These are phyloP conservation scores for Poeciliopsis occidentalis DNA, from an alignment of 2,113 vertebrate genomes.

Conservation along the genomic window DNA sequence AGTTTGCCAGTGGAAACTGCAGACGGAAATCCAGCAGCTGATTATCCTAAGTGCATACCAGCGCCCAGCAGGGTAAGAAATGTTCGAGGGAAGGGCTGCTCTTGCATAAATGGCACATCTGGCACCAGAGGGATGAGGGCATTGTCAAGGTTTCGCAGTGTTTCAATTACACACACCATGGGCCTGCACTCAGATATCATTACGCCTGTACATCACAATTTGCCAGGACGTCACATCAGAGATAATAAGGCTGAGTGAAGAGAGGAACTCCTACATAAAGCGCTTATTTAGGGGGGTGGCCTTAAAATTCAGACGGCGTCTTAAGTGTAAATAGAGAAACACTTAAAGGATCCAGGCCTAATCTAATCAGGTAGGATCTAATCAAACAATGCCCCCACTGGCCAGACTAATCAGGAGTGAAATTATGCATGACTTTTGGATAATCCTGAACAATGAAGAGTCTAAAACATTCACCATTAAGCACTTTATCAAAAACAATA, in stretches of 20 bases:
- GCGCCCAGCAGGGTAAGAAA: constrained; percentile 51
- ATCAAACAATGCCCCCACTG: background rate
- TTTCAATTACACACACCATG: constrained; percentile 72
- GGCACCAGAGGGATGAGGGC: constrained; percentile 24
- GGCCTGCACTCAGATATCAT: constrained; percentile 53
- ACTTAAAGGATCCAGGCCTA: constrained; percentile 2
- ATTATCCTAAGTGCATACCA: constrained; percentile 40
- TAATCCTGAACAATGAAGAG: background rate
- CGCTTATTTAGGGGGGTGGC: background rate
- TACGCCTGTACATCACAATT: constrained; percentile 59
- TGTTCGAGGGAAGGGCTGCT: constrained; percentile 41
- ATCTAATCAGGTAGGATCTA: constrained; percentile 14
- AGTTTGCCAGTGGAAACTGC: constrained; percentile 22
- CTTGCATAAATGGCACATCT: constrained; percentile 59
- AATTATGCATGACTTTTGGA: constrained; percentile 17
- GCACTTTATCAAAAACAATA: background rate
- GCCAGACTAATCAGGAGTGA: background rate
- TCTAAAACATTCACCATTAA: constrained; percentile 10
- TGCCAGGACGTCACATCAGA: constrained; percentile 50
- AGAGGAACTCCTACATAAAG: background rate
- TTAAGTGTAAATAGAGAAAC: background rate
- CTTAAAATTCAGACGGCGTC: constrained; percentile 8
- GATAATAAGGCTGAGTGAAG: constrained; percentile 30
- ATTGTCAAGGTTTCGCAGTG: constrained; percentile 44
- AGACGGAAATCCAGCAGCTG: constrained; percentile 37